These are phyloP conservation scores for Pseudomyrmex flavicornis DNA, from an alignment of 1,140 invertebrate species.

Conservation along the genomic window DNA sequence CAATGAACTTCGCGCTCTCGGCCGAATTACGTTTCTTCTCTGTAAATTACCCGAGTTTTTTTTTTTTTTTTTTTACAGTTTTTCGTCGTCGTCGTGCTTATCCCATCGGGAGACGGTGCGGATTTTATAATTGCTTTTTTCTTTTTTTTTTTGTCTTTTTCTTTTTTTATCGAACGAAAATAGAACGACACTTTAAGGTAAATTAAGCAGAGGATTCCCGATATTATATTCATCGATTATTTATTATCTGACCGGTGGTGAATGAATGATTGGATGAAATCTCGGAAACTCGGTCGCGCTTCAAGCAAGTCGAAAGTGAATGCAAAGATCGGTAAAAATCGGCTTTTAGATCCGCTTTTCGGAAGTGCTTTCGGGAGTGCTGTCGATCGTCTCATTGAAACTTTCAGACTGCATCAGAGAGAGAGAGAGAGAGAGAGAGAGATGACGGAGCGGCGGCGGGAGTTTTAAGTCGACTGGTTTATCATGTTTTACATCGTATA, in stretches of 20 bases:
- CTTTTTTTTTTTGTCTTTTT: constrained; percentile 23
- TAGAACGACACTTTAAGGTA: constrained; percentile 43
- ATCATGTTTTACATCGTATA: constrained; percentile 47
- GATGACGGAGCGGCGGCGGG: neutral
- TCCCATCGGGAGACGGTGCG: too few relatives aligned
- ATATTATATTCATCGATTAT: constrained; percentile 56
- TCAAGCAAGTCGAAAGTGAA: constrained; percentile 10
- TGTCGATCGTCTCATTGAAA: constrained; percentile 58
- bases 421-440: too few relatives aligned
- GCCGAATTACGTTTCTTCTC: constrained; percentile 44
- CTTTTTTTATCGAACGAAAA: constrained; percentile 6
- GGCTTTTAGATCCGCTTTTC: constrained; percentile 49
- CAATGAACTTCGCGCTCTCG: constrained; percentile 49
- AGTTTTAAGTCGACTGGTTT: constrained; percentile 43
- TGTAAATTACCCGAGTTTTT: constrained; percentile 43
- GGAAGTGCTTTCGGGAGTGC: constrained; percentile 44
- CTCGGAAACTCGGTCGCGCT: constrained; percentile 41
- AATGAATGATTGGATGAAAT: constrained; percentile 42
- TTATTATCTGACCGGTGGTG: constrained; percentile 34
- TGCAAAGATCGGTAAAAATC: constrained; percentile 59
- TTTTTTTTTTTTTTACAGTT: constrained; percentile 21
- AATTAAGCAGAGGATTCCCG: constrained; percentile 15
- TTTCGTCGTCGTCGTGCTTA: neutral
- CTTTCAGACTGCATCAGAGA: constrained; percentile 12
- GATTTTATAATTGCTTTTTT: too few relatives aligned